Evolutionary conservation across 2,888 invertebrate genomes (phyloP), one percentile per base, ranked within the genome.

Genomic region (Latheticus oryzae): DNA sequence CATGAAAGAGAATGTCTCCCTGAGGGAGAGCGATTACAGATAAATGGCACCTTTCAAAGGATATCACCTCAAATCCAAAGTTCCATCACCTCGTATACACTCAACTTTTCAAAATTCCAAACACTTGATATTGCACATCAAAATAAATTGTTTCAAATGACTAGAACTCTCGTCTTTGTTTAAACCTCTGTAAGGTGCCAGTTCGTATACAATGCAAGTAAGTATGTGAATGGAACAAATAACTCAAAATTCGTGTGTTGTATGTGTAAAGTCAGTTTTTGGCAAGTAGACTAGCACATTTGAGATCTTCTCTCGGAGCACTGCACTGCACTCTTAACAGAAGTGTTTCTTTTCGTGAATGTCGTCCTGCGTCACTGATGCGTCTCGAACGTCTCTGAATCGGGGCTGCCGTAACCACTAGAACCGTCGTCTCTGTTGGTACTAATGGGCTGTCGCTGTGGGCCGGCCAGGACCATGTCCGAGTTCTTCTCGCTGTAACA

Each of bases 351-450:
- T 30, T 48, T 62, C 58, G 42, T 60, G 58, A 23, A 47, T 57
- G n/a, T n/a, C n/a, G n/a, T n/a, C n/a, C 65, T 63, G 40, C 68
- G 75, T 73, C 74, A 74, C 71, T 74, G 73, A 30, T 58, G 61
- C n/a, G 60, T 68, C 53, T 83, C 83, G 69, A 82, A 81, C 21
- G 86, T 86, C 67, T 87, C 86, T 7, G 87, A 87, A 76, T 88
- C 88, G 16, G 90, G 90, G 78, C 89, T 89, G 69, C 90, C 90
- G 80, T 90, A 90, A 1, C 90, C 90, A 76, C 89, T 89, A 71
- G 89, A 89, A 13, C 88, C 87, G 76, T 90, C 90, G 70, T 90
- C 90, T 17, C 78, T 70, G 48, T 53, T 53, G 53, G 60, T 66
- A 43, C 62, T 54, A 75, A 72, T 76, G 73, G 70, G 76, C 77